Evolutionary conservation across 2,113 vertebrate genomes (phyloP), one percentile per base, ranked within the genome.

Genomic region (Urocynchramus pylzowi): DNA sequence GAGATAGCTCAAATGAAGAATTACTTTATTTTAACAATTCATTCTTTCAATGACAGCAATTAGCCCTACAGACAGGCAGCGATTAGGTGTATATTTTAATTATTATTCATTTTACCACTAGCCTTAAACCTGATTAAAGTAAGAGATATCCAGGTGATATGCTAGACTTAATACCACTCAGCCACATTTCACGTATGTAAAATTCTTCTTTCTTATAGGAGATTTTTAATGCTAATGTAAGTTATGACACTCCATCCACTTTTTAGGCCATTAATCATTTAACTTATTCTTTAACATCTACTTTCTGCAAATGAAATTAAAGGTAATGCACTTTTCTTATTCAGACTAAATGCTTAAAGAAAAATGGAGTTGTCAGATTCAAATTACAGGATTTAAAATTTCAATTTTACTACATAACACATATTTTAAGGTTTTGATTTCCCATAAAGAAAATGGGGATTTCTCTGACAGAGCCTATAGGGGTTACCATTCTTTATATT

Each of bases 31-130:
- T 97, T 95, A 97, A 98, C 96, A 97, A 98, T 98, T 98, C 95
- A 97, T 97, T 98, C 97, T 98, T 97, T 98, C 97, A 97, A 94
- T 98, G 98, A 98, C 97, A 98, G 98, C 98, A 98, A 98, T 98
- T 98, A 98, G 97, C 95, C 97, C 94, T 96, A 97, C 97, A 97
- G 86, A 98, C 97, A 98, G 97, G 97, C 97, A 98, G 97, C 76
- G 97, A 98, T 98, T 98, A 98, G 98, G 97, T 98, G 96, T 98
- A 97, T 98, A 97, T 98, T 98, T 98, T 98, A 98, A 98, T 98
- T 98, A 98, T 98, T 98, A 98, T 98, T 98, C 98, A 97, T 97
- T 94, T 93, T 97, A 96, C 96, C 97, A 96, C 91, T 96, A 97
- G 92, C 95, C 95, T 97, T 93, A 97, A 97, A 97, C 97, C 96